Evolutionary conservation across 2,888 invertebrate species (phyloP).

Genomic region (Petrolisthes cinctipes): DNA sequence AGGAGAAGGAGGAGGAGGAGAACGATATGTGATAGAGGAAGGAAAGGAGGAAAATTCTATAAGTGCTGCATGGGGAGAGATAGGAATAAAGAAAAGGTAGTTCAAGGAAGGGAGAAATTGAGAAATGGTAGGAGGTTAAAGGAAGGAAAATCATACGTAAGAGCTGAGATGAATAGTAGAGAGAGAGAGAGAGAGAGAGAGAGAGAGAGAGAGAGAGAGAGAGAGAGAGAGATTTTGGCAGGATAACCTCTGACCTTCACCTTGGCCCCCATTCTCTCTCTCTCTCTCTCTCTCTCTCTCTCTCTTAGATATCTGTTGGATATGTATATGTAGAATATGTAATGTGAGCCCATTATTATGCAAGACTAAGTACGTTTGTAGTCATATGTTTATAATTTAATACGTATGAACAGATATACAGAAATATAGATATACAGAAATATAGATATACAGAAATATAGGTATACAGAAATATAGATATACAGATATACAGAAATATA

Average conservation of each 20-base stretch:
- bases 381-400: too few species aligned
- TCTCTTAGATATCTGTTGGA: not conserved
- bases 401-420: not conserved
- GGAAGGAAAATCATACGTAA: not conserved
- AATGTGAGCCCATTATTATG: not conserved
- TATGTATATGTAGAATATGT: not conserved
- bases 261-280: not conserved
- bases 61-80: not conserved
- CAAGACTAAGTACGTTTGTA: not conserved
- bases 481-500: too few species aligned
- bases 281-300: constrained; percentile 6
- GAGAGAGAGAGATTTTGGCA: not conserved
- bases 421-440: constrained; percentile 12
- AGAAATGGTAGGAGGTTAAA: not conserved
- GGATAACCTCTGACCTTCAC: not conserved
- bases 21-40: not conserved
- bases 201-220: constrained; percentile 10
- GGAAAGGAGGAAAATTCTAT: not conserved
- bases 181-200: constrained; percentile 1
- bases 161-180: not conserved
- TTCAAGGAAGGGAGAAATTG: not conserved
- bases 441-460: constrained; percentile 8
- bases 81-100: not conserved
- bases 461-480: constrained; percentile 10
- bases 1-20: not conserved